These are phyloP conservation scores for Threskiornis aethiopicus DNA, from an alignment of 2,797 vertebrate species.

Conservation along the genomic window DNA sequence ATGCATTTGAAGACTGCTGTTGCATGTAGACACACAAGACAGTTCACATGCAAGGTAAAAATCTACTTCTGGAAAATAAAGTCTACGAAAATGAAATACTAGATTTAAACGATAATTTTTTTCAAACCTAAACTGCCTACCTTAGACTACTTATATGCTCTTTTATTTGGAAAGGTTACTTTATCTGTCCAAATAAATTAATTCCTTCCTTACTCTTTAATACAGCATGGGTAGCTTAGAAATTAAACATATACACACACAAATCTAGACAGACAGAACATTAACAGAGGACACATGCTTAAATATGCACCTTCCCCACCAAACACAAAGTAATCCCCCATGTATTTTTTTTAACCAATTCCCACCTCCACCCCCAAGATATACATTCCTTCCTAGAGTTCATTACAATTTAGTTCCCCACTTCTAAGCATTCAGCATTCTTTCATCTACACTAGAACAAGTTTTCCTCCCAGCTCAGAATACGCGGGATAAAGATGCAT, in stretches of 20 bases:
- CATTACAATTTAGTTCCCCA: neutral
- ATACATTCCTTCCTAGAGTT: neutral
- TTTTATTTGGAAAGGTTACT: neutral
- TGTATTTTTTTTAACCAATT: neutral
- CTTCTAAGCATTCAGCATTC: neutral
- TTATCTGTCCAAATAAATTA: neutral
- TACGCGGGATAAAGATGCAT: rapidly evolving
- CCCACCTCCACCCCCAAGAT: neutral
- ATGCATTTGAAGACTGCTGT: neutral
- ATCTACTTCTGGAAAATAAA: neutral
- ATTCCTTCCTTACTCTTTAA: neutral
- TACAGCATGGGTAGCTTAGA: neutral
- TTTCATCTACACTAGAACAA: neutral
- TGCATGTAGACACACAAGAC: neutral
- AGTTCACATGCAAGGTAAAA: neutral
- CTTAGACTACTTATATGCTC: neutral
- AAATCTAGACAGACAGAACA: neutral
- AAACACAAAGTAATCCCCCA: neutral
- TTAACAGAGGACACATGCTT: rapidly evolving
- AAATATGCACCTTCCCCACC: neutral
- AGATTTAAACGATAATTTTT: neutral
- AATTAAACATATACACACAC: neutral
- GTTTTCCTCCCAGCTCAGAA: neutral
- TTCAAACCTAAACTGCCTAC: neutral
- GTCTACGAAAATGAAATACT: neutral